These are phyloP conservation scores for Corythornis cristatus DNA, from an alignment of 2,113 vertebrate species.

Conservation along the genomic window DNA sequence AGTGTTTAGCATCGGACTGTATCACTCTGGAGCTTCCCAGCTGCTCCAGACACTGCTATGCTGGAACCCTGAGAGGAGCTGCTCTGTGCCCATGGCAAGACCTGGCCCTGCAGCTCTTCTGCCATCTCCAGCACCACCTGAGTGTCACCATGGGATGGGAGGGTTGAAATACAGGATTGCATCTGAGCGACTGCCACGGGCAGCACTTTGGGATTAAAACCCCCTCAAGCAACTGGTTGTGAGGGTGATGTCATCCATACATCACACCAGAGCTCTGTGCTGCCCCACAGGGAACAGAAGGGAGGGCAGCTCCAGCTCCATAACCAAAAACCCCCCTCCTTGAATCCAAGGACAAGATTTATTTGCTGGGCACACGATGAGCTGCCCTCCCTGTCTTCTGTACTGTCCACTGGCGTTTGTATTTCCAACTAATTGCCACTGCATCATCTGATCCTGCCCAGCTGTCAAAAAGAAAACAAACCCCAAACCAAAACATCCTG, in stretches of 20 bases:
- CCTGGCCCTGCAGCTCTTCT: not conserved
- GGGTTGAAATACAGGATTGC: not conserved
- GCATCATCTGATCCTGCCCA: not conserved
- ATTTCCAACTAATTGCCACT: not conserved
- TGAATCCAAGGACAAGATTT: not conserved
- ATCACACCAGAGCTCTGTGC: not conserved
- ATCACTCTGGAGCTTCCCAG: not conserved
- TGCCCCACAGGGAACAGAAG: not conserved
- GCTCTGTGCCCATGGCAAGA: fast-evolving
- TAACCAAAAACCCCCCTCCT: not conserved
- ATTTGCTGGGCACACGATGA: not conserved
- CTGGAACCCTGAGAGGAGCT: not conserved
- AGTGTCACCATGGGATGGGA: not conserved
- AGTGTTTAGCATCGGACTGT: not conserved
- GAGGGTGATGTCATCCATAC: not conserved
- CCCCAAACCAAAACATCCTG: not conserved
- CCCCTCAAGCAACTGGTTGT: not conserved
- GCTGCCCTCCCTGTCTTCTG: not conserved
- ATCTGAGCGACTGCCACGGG: not conserved
- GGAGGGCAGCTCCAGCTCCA: not conserved
- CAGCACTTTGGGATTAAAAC: not conserved
- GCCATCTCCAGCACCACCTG: not conserved
- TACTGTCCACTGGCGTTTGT: not conserved
- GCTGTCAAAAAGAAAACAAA: not conserved
- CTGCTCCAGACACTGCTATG: fast-evolving